Percentiles rank a stretch among this genome's conserved stretches.
phyloP scores from a whole-genome alignment of 2,113 vertebrate species.

The Spermophilus dauricus region DNA sequence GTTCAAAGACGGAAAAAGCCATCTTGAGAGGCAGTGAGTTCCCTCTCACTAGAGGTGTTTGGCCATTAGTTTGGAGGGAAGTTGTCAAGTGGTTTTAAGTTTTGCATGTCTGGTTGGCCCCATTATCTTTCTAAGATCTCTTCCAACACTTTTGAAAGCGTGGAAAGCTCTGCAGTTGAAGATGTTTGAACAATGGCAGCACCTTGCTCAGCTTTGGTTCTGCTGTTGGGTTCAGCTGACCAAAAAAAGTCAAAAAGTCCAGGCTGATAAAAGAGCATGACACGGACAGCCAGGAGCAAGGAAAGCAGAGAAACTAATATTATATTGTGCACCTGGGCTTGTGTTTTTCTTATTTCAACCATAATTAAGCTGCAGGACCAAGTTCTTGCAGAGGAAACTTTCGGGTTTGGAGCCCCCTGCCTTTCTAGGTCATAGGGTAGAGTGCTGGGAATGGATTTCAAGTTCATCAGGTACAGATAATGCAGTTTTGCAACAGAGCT shows the following conservation, averaged over 20 bases:
- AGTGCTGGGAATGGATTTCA: not conserved
- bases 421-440: not conserved
- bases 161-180: not conserved
- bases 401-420: not conserved
- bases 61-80: not conserved
- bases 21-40: not conserved
- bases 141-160: not conserved
- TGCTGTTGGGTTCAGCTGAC: not conserved
- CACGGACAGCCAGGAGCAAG: not conserved
- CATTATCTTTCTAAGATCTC: not conserved
- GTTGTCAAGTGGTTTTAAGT: not conserved
- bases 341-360: not conserved
- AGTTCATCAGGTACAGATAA: not conserved
- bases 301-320: not conserved
- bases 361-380: not conserved
- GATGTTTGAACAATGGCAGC: not conserved
- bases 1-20: not conserved
- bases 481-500: not conserved
- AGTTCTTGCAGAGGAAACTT: not conserved
- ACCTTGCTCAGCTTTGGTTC: not conserved
- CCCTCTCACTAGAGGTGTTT: not conserved
- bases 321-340: not conserved
- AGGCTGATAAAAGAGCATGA: not conserved
- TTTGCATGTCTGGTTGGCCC: not conserved
- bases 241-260: not conserved